Base-by-base conservation (phyloP, 2,797 vertebrate species). In the Microctenopoma stevenorrisi region DNA sequence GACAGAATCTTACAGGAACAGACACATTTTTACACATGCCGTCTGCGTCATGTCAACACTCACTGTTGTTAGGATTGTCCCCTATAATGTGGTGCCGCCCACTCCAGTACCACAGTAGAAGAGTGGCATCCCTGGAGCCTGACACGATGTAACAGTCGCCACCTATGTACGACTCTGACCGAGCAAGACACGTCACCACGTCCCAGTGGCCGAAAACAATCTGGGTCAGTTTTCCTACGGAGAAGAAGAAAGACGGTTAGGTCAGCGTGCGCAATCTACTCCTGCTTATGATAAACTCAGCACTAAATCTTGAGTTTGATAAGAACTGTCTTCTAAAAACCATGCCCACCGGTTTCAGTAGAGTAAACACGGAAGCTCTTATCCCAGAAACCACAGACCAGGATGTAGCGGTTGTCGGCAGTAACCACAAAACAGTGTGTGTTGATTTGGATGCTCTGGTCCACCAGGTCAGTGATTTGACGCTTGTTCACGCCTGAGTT, bases 381-480 rank as follows among this genome's bases (percentile, higher is more conserved):
- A 94, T 99, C 98, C 98, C 98, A 99, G 94, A 99, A 99, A 26
- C 98, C 98, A 59, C 97, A 99, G 69, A 97, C 97, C 63, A 99
- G 95, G 79, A 99, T 97, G 89, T 98, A 99, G 78, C 98, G 98
- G 91, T 99, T 99, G 93, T 99, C 98, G 12, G 98, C 98, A 0
- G 97, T 99, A 76, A 99, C 98, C 92, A 99, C 98, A n/a, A 99
- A 99, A 80, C 98, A 99, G 74, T 99, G 98, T 0, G 98, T 98
- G 84, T 99, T 99, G 92, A 99, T 99, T 78, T 99, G 98, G 89
- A 99, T 99, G 90, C 98, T 99, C 94, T 99, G 98, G 94, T 99
- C 98, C 83, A 99, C 98, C 53, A 99, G 95, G 93, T 99, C 98
- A 52, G 98, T 99, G 93, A 99, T 99, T 93, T 99, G 98, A 47